Evolutionary conservation across 2,797 vertebrate genomes (phyloP).

Genomic region (Coreius guichenoti): DNA sequence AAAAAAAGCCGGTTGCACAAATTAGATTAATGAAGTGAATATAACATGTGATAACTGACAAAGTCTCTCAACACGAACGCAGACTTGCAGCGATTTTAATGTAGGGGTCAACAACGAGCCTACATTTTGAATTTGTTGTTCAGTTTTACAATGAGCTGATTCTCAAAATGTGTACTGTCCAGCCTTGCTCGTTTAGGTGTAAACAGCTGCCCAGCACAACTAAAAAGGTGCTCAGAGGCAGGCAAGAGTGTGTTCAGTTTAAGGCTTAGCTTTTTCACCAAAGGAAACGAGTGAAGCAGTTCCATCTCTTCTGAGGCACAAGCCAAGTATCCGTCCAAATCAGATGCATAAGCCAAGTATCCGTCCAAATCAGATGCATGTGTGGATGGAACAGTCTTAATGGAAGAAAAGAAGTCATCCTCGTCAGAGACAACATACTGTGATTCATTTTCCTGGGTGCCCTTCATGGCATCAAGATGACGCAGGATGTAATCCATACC

Average conservation of each 20-base stretch:
- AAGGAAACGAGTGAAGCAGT: no score
- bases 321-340: no score
- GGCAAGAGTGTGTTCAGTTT: slow-evolving; percentile 16
- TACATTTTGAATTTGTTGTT: slow-evolving; percentile 2
- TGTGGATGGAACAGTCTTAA: no score
- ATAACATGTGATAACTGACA: background rate
- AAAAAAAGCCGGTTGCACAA: background rate
- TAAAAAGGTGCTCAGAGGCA: slow-evolving; percentile 17
- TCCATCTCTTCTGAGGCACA: no score
- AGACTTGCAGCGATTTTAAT: background rate
- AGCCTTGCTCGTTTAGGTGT: background rate
- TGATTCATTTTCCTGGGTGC: no score
- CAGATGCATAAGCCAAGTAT: no score
- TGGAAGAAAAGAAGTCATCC: no score
- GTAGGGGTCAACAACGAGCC: background rate
- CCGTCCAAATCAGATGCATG: no score
- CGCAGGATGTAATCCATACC: no score
- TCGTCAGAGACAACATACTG: no score
- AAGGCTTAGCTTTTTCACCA: no score
- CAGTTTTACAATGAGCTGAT: background rate
- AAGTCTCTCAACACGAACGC: background rate
- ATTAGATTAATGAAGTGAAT: background rate
- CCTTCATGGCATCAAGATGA: no score
- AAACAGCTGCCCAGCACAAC: background rate
- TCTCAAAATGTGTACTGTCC: background rate